A percentile compares a stretch with the other conserved stretches of the same genome.
Conservation (phyloP, 2,113 vertebrate species). For the Agelaius tricolor region DNA sequence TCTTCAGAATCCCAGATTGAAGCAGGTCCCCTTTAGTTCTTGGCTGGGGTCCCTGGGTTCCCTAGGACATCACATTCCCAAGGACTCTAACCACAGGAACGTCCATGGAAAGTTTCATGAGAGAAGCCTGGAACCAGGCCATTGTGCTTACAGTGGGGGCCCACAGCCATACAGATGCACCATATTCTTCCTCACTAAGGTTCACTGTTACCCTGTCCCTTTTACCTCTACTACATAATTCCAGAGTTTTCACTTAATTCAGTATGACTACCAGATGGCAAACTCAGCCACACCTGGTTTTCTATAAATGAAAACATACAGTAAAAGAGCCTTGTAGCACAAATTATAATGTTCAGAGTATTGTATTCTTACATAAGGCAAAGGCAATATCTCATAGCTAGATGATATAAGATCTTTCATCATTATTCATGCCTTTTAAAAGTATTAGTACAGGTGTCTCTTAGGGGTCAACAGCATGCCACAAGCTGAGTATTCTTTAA, state of each 20-base stretch:
- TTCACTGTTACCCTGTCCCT: not conserved
- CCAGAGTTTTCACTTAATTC: not conserved
- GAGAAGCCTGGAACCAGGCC: not conserved
- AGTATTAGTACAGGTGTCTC: not conserved
- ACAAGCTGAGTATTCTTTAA: not conserved
- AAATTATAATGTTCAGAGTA: not conserved
- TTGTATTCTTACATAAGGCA: not conserved
- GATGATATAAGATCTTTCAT: not conserved
- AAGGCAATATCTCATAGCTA: not conserved
- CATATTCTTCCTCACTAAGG: not conserved
- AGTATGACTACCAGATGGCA: accelerated
- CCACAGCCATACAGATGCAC: not conserved
- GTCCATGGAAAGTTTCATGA: not conserved
- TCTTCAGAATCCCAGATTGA: not conserved
- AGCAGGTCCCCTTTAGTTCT: not conserved
- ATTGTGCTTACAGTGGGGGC: not conserved
- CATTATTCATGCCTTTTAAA: not conserved
- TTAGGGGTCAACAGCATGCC: accelerated
- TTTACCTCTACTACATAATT: not conserved
- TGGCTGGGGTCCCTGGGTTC: not conserved
- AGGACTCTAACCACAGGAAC: not conserved
- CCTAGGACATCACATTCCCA: not conserved
- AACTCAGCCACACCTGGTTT: not conserved
- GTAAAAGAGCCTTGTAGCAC: not conserved
- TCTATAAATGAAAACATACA: not conserved